phyloP scores from a whole-genome alignment of 2,113 vertebrate genomes.

The Lathamus discolor region DNA sequence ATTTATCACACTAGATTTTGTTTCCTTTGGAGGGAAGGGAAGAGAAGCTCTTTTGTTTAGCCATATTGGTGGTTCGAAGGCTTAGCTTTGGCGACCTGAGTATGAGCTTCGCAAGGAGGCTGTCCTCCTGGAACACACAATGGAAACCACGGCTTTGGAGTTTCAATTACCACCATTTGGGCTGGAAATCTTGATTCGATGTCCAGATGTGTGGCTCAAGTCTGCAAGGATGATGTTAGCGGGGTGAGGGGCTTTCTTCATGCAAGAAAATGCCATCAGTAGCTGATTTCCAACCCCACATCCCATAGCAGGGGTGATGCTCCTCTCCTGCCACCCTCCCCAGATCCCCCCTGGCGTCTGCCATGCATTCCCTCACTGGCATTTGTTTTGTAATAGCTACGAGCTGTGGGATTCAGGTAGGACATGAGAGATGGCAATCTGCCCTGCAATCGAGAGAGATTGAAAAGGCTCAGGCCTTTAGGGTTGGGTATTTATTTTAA shows the following conservation, averaged over 20 bases:
- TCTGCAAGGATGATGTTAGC: background rate
- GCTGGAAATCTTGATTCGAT: background rate
- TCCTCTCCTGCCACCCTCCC: background rate
- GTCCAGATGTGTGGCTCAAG: rapidly evolving
- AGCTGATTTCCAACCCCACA: rapidly evolving
- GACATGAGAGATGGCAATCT: background rate
- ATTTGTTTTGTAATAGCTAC: background rate
- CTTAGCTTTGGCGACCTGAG: background rate
- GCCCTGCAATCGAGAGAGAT: background rate
- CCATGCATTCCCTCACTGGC: background rate
- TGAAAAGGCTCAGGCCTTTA: background rate
- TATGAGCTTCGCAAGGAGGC: background rate
- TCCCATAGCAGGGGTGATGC: background rate
- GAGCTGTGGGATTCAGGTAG: background rate
- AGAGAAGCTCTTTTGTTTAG: background rate
- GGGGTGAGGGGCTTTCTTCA: background rate
- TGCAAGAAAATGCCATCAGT: rapidly evolving
- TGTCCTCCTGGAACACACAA: background rate
- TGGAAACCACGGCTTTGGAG: background rate
- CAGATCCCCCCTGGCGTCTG: background rate
- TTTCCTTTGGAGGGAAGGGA: background rate
- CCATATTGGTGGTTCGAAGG: background rate
- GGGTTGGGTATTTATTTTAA: background rate
- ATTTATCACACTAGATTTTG: slow-evolving; percentile 22
- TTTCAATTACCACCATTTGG: background rate